These are phyloP conservation scores for Aphelinus atriplicis DNA, from an alignment of 1,140 invertebrate species.

Conservation along the genomic window DNA sequence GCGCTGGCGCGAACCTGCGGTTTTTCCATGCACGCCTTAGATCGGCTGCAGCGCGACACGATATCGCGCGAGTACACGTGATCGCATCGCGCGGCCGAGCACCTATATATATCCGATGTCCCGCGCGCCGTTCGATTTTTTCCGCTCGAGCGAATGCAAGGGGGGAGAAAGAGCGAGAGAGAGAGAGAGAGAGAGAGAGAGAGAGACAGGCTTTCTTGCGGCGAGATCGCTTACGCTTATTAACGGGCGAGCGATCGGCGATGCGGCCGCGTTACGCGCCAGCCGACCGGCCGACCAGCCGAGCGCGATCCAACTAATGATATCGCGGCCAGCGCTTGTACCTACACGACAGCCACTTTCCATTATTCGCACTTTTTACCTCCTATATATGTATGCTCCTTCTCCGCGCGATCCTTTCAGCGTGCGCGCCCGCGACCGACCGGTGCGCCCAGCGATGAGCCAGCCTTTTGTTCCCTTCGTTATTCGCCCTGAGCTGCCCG, in stretches of 20 bases:
- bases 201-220: slow-evolving; percentile 3
- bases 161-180: too few species aligned
- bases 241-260: neutral
- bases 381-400: too few species aligned
- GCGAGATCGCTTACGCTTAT: slow-evolving; percentile 22
- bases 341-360: too few species aligned
- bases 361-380: slow-evolving; percentile 4
- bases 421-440: too few species aligned
- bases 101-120: slow-evolving; percentile 4
- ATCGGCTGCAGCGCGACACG: neutral
- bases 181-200: neutral
- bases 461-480: too few species aligned
- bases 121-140: neutral
- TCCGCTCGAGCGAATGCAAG: too few species aligned
- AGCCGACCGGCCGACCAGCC: too few species aligned
- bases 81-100: neutral
- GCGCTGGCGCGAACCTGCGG: slow-evolving; percentile 3
- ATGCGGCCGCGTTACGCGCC: too few species aligned
- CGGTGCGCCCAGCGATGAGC: too few species aligned
- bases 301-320: slow-evolving; percentile 32
- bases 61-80: neutral
- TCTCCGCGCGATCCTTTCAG: too few species aligned
- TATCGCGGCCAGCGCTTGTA: slow-evolving; percentile 4
- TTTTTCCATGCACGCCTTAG: slow-evolving; percentile 15
- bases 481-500: too few species aligned